A percentile compares a stretch with the other conserved stretches of the same genome.
These are phyloP conservation scores for Macrophya alboannulata DNA, from an alignment of 2,888 invertebrate genomes.

Conservation along the genomic window DNA sequence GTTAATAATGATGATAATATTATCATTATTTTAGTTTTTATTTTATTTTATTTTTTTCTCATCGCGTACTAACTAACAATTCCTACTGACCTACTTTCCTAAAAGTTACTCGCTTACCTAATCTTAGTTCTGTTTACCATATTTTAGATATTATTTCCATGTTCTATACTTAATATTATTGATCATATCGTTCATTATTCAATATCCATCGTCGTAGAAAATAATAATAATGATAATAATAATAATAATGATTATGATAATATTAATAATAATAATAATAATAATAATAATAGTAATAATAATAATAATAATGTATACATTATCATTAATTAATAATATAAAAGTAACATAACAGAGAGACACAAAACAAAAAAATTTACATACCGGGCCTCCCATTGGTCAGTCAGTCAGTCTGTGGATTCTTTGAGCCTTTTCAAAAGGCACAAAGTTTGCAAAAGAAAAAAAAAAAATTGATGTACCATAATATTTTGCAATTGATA, in stretches of 20 bases:
- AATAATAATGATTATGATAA: conserved; percentile 60
- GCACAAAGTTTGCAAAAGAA: conserved; percentile 49
- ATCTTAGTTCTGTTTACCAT: conserved; percentile 52
- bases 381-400: conserved; percentile 60
- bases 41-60: neutral
- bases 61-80: conserved; percentile 48
- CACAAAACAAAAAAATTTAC: conserved; percentile 57
- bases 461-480: conserved; percentile 13
- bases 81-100: conserved; percentile 45
- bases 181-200: conserved; percentile 55
- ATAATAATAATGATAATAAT: conserved; percentile 60
- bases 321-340: conserved; percentile 56
- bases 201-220: conserved; percentile 52
- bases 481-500: conserved; percentile 27
- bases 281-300: neutral
- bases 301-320: conserved; percentile 62
- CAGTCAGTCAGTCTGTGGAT: conserved; percentile 59
- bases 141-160: conserved; percentile 57
- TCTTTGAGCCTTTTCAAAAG: conserved; percentile 55
- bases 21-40: neutral
- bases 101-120: conserved; percentile 54
- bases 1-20: conserved; percentile 16
- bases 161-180: conserved; percentile 50
- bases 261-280: conserved; percentile 58
- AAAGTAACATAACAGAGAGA: conserved; percentile 57